Evolutionary conservation across 2,888 invertebrate species (phyloP).

Genomic region (Magallana nippona): DNA sequence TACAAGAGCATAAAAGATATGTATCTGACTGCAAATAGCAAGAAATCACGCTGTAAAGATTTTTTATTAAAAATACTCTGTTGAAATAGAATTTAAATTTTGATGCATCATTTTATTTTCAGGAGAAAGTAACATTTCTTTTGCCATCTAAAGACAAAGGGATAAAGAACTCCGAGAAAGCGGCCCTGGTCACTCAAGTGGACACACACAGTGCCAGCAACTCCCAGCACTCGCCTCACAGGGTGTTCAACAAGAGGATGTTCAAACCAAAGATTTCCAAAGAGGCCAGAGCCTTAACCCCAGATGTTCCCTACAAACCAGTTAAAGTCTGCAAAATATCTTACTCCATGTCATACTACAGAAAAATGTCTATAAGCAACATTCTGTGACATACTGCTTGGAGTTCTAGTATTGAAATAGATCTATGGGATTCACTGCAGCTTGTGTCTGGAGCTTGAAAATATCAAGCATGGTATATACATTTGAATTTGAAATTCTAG

Average conservation of each 20-base stretch:
- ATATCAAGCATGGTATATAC: too few relatives aligned
- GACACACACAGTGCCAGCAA: constrained; percentile 54
- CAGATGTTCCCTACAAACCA: constrained; percentile 63
- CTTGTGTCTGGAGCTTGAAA: too few relatives aligned
- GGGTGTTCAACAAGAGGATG: constrained; percentile 58
- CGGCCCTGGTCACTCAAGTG: constrained; percentile 63
- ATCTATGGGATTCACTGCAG: too few relatives aligned
- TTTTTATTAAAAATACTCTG: too few relatives aligned
- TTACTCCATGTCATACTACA: too few relatives aligned
- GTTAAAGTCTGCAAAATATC: constrained; percentile 40
- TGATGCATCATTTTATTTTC: constrained; percentile 42
- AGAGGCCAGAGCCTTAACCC: constrained; percentile 52
- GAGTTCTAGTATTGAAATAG: too few relatives aligned
- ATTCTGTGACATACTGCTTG: too few relatives aligned
- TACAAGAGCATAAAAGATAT: too few relatives aligned
- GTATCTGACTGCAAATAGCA: too few relatives aligned
- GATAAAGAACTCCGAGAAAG: constrained; percentile 64
- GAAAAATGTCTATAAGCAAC: too few relatives aligned
- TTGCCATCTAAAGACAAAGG: constrained; percentile 41
- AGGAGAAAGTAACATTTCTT: constrained; percentile 69
- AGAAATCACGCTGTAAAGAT: too few relatives aligned
- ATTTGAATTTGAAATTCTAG: too few relatives aligned
- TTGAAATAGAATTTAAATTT: neutral
- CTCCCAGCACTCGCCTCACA: constrained; percentile 55
- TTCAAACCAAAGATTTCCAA: constrained; percentile 61